These are phyloP conservation scores for Tenualosa ilisha DNA, from an alignment of 2,797 vertebrate species.

Conservation along the genomic window DNA sequence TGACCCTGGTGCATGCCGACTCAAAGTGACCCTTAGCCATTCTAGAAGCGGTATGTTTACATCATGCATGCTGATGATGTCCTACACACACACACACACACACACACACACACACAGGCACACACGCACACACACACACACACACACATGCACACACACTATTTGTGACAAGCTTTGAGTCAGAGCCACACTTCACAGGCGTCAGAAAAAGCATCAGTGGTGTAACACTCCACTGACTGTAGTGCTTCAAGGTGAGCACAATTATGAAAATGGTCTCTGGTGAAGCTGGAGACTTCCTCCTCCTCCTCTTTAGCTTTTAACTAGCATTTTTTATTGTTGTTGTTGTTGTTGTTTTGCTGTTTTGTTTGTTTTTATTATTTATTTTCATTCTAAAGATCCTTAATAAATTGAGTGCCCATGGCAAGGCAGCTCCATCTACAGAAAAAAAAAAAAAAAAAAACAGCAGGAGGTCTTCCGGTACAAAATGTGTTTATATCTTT, in stretches of 20 bases:
- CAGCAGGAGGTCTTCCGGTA: conserved; percentile 1
- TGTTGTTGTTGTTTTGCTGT: background rate
- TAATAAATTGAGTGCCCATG: background rate
- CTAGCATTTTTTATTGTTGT: background rate
- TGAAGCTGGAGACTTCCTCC: background rate
- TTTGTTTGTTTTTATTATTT: background rate
- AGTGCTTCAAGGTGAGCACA: background rate
- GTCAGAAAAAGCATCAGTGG: background rate
- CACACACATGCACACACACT: conserved; percentile 48
- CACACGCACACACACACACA: conserved; percentile 2
- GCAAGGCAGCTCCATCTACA: background rate
- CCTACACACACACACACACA: conserved; percentile 50
- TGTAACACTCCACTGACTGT: background rate
- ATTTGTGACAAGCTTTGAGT: background rate
- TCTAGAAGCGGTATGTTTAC: background rate
- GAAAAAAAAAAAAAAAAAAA: background rate
- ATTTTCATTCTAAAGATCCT: background rate
- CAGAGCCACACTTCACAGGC: background rate
- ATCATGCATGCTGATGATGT: conserved; percentile 47
- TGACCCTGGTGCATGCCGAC: background rate
- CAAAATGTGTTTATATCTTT: conserved; percentile 5
- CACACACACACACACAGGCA: conserved; percentile 31
- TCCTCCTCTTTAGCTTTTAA: background rate
- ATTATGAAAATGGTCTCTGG: background rate
- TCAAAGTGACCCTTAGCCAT: conserved; percentile 14